Base-by-base conservation (phyloP, 2,797 vertebrate species). In the Geotrypetes seraphini region DNA sequence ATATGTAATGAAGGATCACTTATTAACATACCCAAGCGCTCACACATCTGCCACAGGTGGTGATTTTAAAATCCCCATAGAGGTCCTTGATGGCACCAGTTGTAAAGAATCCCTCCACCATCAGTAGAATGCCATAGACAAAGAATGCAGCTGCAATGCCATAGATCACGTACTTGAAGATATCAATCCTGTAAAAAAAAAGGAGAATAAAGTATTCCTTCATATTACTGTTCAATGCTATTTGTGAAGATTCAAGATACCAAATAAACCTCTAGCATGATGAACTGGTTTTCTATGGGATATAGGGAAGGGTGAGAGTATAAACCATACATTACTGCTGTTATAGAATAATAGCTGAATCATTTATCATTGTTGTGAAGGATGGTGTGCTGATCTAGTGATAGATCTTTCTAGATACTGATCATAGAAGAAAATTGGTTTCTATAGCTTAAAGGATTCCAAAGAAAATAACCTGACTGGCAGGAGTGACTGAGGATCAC, bases 101-200 rank as follows among this genome's bases (percentile, higher is more conserved):
- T 50, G 95, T 99, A 72, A 99, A 99, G 79, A 99, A 97, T 33
- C 95, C 95, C 66, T 99, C 95, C 55, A 99, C 95, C 95, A 99
- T 97, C 76, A 99, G 83, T 70, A 99, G 82, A 66, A 99, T 94
- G 31, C 95, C 95, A 1, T 97, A 99, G 36, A 99, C 91, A 37
- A 99, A 97, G 85, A 99, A 99, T 8, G 94, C 94, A 12, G 95
- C 92, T 19, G 95, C 95, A 20, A 97, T 87, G 30, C 95, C 95
- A 1, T 99, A 99, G 81, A 99, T 96, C 70, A 97, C 91, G 3
- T 99, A 99, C 71, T 99, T 99, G 65, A 97, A 92, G 50, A 97
- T 96, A 64, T 97, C 95, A 61, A 99, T 96, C 86, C 95, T 99
- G 68, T 9, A 37, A 25, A 38, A 37, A 25, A 38, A 33, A 15